phyloP scores from a whole-genome alignment of 2,797 vertebrate genomes.

The Corythornis leucogaster region DNA sequence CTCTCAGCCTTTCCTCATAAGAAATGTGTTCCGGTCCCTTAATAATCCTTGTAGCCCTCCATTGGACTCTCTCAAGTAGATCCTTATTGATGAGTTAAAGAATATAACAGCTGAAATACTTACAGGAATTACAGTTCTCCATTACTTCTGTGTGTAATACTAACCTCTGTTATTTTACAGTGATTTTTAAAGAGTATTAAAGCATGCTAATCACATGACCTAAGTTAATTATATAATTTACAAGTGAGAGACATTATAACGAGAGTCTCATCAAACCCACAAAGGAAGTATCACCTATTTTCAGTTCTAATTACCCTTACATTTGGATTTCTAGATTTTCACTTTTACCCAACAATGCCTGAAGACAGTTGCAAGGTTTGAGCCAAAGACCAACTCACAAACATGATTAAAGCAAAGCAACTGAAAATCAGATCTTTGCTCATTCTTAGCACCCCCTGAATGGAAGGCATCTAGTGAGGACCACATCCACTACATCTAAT shows the following conservation, averaged over 20 bases:
- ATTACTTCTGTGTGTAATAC: background rate
- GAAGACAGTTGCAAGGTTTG: background rate
- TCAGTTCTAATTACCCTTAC: background rate
- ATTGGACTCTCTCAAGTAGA: too few relatives aligned
- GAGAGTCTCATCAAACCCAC: background rate
- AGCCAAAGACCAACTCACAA: background rate
- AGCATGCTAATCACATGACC: background rate
- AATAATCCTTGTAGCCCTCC: too few relatives aligned
- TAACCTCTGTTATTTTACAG: background rate
- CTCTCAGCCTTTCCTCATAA: too few relatives aligned
- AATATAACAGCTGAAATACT: background rate
- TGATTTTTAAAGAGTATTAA: background rate
- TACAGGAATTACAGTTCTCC: background rate
- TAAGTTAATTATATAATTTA: background rate
- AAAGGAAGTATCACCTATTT: background rate
- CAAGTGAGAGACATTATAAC: background rate
- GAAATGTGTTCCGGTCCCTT: too few relatives aligned
- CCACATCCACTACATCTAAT: background rate
- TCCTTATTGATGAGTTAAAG: background rate
- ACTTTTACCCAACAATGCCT: background rate
- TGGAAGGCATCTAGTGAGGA: background rate
- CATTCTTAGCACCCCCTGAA: background rate
- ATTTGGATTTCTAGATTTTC: background rate
- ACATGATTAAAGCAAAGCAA: fast-evolving
- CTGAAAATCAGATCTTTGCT: background rate